A percentile compares a stretch with the other conserved stretches of the same genome.
These are phyloP conservation scores for Mystacides longicornis DNA, from an alignment of 2,888 invertebrate species.

Conservation along the genomic window DNA sequence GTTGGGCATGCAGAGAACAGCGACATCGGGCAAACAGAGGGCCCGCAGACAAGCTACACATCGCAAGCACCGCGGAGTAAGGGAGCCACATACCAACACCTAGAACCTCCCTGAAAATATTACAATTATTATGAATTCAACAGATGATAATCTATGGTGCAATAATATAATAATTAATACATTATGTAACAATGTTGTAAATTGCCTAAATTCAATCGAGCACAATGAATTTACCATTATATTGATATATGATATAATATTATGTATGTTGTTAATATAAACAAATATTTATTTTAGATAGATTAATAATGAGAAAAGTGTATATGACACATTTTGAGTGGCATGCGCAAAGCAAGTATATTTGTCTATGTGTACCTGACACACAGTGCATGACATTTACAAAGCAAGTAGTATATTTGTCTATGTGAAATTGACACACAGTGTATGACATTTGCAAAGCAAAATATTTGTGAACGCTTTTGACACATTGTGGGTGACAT, in stretches of 20 bases:
- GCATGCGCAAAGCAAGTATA: too few relatives aligned
- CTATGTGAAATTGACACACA: too few relatives aligned
- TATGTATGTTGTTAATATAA: constrained; percentile 25
- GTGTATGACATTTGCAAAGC: too few relatives aligned
- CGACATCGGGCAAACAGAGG: constrained; percentile 23
- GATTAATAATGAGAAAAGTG: constrained; percentile 21
- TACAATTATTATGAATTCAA: constrained; percentile 5
- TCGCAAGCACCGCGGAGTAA: constrained; percentile 52
- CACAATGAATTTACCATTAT: constrained; percentile 27
- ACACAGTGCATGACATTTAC: too few relatives aligned
- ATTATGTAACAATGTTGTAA: constrained; percentile 25
- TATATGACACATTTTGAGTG: too few relatives aligned
- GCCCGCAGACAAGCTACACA: constrained; percentile 30
- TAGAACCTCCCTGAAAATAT: constrained; percentile 40
- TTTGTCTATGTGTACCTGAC: too few relatives aligned
- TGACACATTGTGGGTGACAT: too few relatives aligned
- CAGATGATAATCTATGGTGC: constrained; percentile 26
- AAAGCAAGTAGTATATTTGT: too few relatives aligned
- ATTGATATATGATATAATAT: not conserved
- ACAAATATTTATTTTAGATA: constrained; percentile 27
- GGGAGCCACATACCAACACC: constrained; percentile 30
- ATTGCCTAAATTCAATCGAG: constrained; percentile 27
- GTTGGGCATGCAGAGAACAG: constrained; percentile 12
- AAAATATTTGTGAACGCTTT: too few relatives aligned
- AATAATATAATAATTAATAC: too few relatives aligned